These are phyloP conservation scores for Caenorhabditis sp. DNA, from an alignment of 2,888 invertebrate genomes.

Conservation along the genomic window DNA sequence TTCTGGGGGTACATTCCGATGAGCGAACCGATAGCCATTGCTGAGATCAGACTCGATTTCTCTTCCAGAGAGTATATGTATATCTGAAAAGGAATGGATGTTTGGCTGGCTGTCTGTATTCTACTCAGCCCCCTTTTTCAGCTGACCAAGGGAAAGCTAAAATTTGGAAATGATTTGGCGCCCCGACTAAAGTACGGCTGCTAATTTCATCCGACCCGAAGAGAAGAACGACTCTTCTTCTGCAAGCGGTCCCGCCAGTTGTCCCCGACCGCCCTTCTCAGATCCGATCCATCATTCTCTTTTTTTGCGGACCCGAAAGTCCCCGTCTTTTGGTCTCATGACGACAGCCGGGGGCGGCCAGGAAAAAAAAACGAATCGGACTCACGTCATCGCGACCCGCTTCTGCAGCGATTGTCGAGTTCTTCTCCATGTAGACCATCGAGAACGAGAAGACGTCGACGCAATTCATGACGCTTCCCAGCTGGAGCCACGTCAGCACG, in stretches of 20 bases:
- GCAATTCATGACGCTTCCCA: slow-evolving; percentile 62
- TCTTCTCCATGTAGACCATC: slow-evolving; percentile 65
- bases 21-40: slow-evolving; percentile 62
- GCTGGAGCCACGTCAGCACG: slow-evolving; percentile 50
- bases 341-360: slow-evolving; percentile 28
- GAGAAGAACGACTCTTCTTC: slow-evolving; percentile 6
- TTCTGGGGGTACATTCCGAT: slow-evolving; percentile 66
- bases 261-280: slow-evolving; percentile 7
- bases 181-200: no score
- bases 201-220: background rate
- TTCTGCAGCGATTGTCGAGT: slow-evolving; percentile 37
- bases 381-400: slow-evolving; percentile 30
- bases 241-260: slow-evolving; percentile 10
- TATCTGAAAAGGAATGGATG: slow-evolving; percentile 30
- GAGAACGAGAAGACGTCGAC: slow-evolving; percentile 64
- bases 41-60: slow-evolving; percentile 60
- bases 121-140: background rate
- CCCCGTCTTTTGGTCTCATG: slow-evolving; percentile 17
- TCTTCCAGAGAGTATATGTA: slow-evolving; percentile 60
- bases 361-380: background rate
- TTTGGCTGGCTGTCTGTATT: background rate
- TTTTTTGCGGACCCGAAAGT: slow-evolving; percentile 31
- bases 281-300: slow-evolving; percentile 34
- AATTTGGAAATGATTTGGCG: background rate
- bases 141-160: background rate